Evolutionary conservation across 2,113 vertebrate genomes (phyloP), one percentile per base, ranked within the genome.

Genomic region (Colaptes auratus): DNA sequence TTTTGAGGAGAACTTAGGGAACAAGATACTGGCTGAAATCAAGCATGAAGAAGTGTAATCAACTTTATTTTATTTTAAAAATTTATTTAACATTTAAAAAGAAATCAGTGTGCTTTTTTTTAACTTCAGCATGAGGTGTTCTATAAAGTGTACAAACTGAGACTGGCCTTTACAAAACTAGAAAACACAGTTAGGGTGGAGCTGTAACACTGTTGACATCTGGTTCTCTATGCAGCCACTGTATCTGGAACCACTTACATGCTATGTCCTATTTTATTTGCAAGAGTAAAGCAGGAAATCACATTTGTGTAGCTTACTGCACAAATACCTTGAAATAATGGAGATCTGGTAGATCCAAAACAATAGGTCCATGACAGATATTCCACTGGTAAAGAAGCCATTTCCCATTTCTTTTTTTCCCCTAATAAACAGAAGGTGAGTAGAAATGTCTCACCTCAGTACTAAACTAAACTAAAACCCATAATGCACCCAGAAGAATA

Each of bases 231-330:
- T 93, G 55, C 63, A 85, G 2, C 35, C 18, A 72, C 23, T 82
- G 42, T 91, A 55, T 91, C 92, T 96, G 90, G 90, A 92, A 82
- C 35, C 35, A 76, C 27, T 92, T 88, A 69, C 1, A n/a, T 84
- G 11, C 25, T 53, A 3, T 73, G 82, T 87, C 66, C 25, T 65
- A 61, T 75, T 79, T 84, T 91, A 76, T 50, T 82, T 92, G 79
- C 64, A 80, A 15, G 73, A 80, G 12, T 73, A 63, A 56, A 90
- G 31, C 75, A 83, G 90, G 93, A 95, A 94, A 50, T 80, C 31
- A 33, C 3, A 5, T 70, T 89, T 82, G 42, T 89, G 23, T 28
- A 48, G 76, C n/a, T 93, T 58, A 60, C 35, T 55, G 61, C 80
- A 69, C 35, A 84, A 81, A 64, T 84, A 78, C 18, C 52, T 81